Evolutionary conservation across 1,140 invertebrate species (phyloP).

Genomic region (Drosophila sproati): DNA sequence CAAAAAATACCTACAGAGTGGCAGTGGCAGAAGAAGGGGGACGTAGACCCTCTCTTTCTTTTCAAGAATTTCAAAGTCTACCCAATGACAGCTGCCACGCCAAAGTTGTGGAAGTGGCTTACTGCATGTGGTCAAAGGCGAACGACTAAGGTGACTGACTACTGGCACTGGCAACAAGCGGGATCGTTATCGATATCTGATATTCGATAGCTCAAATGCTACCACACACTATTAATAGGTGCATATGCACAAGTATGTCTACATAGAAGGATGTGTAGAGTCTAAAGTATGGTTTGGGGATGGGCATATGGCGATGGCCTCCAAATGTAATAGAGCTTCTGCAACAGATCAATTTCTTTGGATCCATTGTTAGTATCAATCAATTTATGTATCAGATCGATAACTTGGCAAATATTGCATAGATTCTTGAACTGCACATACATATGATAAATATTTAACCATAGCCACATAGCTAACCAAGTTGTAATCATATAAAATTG

Average conservation of each 20-base stretch:
- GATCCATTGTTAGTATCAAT: not conserved
- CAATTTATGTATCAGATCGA: not conserved
- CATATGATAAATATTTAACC: too few relatives aligned
- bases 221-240: constrained; percentile 26
- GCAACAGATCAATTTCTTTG: not conserved
- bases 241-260: not conserved
- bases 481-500: too few relatives aligned
- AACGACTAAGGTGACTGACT: not conserved
- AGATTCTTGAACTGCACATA: too few relatives aligned
- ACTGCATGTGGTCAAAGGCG: constrained; percentile 32
- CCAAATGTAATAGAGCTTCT: not conserved
- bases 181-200: constrained; percentile 34
- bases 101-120: constrained; percentile 32
- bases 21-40: not conserved
- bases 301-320: not conserved
- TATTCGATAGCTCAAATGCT: constrained; percentile 38
- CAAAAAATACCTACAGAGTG: not conserved
- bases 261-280: not conserved
- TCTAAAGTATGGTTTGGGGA: too few relatives aligned
- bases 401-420: not conserved
- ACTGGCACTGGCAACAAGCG: constrained; percentile 12
- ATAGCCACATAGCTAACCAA: too few relatives aligned
- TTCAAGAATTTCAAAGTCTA: constrained; percentile 25
- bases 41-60: constrained; percentile 1
- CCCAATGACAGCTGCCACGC: constrained; percentile 7